These are phyloP conservation scores for Anagyrus pseudococci DNA, from an alignment of 2,888 invertebrate genomes.

Conservation along the genomic window DNA sequence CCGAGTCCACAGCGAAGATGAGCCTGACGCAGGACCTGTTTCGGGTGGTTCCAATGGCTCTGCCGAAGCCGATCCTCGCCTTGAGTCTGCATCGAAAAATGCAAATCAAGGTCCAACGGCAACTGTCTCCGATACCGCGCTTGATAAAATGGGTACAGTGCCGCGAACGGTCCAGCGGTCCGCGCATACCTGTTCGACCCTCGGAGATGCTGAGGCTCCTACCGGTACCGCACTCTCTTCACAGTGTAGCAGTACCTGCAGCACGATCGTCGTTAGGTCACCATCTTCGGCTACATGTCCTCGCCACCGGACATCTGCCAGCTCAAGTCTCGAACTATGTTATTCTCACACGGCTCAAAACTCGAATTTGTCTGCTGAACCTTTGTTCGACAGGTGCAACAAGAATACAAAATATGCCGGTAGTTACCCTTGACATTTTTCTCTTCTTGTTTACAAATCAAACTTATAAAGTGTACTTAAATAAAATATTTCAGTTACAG, in stretches of 20 bases:
- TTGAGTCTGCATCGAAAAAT: no score
- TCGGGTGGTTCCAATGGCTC: slow-evolving; percentile 70
- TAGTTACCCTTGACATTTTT: slow-evolving; percentile 8
- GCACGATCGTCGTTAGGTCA: slow-evolving; percentile 76
- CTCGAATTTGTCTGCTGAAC: slow-evolving; percentile 72
- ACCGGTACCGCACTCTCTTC: slow-evolving; percentile 65
- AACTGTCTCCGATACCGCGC: background rate
- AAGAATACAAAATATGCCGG: slow-evolving; percentile 33
- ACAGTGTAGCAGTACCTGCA: slow-evolving; percentile 86
- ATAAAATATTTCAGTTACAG: background rate
- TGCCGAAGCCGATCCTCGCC: no score
- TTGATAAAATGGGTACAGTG: background rate
- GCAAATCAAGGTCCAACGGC: no score
- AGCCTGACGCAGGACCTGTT: slow-evolving; percentile 88
- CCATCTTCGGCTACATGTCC: no score
- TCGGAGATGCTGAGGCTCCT: no score
- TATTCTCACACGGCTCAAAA: slow-evolving; percentile 89
- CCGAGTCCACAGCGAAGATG: slow-evolving; percentile 92
- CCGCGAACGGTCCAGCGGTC: background rate
- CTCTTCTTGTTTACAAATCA: background rate
- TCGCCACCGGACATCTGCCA: slow-evolving; percentile 72
- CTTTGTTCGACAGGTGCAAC: slow-evolving; percentile 58
- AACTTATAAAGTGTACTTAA: background rate
- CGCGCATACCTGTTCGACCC: slow-evolving; percentile 12
- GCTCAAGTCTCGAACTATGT: slow-evolving; percentile 82